Evolutionary conservation across 2,888 invertebrate genomes (phyloP).

Genomic region (Euplexia lucipara): DNA sequence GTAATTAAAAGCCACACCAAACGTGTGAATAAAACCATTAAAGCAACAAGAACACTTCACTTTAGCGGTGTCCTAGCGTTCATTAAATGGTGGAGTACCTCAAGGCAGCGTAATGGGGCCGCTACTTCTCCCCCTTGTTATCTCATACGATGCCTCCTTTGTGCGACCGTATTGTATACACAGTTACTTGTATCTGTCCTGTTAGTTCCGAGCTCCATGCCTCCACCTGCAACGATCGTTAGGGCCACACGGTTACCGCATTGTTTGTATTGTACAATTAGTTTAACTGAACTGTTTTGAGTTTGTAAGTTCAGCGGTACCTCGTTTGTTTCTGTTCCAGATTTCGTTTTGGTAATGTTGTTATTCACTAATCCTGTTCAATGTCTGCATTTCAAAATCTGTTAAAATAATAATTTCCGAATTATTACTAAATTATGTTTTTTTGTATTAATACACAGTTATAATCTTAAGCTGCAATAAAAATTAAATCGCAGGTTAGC

Average conservation of each 20-base stretch:
- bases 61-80: conserved; percentile 76
- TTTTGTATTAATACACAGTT: too few relatives aligned
- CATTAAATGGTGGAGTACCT: conserved; percentile 76
- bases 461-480: too few relatives aligned
- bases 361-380: conserved; percentile 20
- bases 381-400: conserved; percentile 13
- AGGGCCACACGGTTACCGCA: conserved; percentile 76
- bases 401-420: too few relatives aligned
- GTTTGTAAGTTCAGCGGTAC: conserved; percentile 72
- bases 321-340: conserved; percentile 69
- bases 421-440: not conserved
- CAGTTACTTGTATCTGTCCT: conserved; percentile 71
- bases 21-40: conserved; percentile 72
- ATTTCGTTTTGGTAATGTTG: conserved; percentile 51
- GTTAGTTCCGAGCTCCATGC: conserved; percentile 64
- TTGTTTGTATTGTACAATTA: conserved; percentile 85
- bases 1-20: conserved; percentile 68
- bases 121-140: conserved; percentile 84
- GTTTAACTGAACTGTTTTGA: conserved; percentile 82
- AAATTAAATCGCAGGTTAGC: too few relatives aligned
- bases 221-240: conserved; percentile 80
- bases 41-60: conserved; percentile 73
- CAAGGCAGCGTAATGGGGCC: conserved; percentile 85
- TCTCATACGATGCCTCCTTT: conserved; percentile 84
- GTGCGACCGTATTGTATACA: conserved; percentile 73